phyloP scores from a whole-genome alignment of 2,113 vertebrate species.

The Cyanoderma ruficeps region DNA sequence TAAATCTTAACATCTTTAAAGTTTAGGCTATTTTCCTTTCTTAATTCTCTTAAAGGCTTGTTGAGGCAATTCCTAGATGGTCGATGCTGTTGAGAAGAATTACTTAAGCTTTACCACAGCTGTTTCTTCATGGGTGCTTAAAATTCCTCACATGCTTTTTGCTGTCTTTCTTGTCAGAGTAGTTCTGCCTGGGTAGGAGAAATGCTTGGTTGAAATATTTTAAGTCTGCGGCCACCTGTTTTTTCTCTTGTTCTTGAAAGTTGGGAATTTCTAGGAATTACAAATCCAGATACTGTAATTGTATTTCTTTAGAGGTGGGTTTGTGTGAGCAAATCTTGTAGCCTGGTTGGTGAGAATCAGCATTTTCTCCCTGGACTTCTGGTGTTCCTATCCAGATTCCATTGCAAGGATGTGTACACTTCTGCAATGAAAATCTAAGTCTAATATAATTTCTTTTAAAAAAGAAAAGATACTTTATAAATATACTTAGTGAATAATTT shows the following conservation, averaged over 20 bases:
- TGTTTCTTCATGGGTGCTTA: slow-evolving; percentile 25
- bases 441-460: not conserved
- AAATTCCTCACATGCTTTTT: slow-evolving; percentile 30
- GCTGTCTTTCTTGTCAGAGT: not conserved
- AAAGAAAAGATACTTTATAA: not conserved
- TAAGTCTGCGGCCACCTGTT: not conserved
- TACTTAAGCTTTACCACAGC: slow-evolving; percentile 33
- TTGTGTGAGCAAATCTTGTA: not conserved
- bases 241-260: not conserved
- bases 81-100: not conserved
- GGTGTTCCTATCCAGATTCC: not conserved
- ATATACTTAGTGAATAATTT: not conserved
- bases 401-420: not conserved
- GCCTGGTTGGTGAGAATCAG: not conserved
- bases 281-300: not conserved
- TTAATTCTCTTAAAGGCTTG: not conserved
- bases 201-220: not conserved
- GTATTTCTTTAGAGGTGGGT: not conserved
- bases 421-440: not conserved
- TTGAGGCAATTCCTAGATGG: not conserved
- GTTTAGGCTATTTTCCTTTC: not conserved
- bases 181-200: not conserved
- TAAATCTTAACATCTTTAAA: not conserved
- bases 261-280: slow-evolving; percentile 21
- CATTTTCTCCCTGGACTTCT: not conserved